A percentile compares a stretch with the other conserved stretches of the same genome.
These are phyloP conservation scores for Liopterus haemorrhoidalis DNA, from an alignment of 2,888 invertebrate genomes.

Conservation along the genomic window DNA sequence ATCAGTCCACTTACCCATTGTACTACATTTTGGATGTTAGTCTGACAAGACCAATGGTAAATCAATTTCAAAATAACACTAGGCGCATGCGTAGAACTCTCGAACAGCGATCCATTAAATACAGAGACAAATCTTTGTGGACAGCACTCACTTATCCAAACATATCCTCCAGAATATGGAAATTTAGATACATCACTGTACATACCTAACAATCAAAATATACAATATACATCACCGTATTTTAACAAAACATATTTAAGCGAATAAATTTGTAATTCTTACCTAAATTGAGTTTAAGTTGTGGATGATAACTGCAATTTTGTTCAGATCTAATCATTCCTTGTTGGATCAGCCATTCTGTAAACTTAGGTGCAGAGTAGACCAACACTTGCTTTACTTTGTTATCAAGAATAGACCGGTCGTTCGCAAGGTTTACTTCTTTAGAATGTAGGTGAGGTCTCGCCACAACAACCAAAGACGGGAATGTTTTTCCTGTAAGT, in stretches of 20 bases:
- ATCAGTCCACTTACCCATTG: constrained; percentile 74
- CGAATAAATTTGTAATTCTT: too few species aligned
- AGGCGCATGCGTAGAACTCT: constrained; percentile 78
- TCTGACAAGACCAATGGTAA: constrained; percentile 90
- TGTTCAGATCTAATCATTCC: constrained; percentile 76
- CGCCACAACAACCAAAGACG: constrained; percentile 77
- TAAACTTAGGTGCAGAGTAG: constrained; percentile 76
- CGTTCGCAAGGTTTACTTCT: constrained; percentile 52
- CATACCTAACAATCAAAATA: constrained; percentile 54
- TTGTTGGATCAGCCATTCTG: constrained; percentile 85
- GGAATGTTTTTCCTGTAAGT: constrained; percentile 68
- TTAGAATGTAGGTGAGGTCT: constrained; percentile 71
- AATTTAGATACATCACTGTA: constrained; percentile 80
- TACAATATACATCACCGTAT: neutral
- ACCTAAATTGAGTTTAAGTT: constrained; percentile 68
- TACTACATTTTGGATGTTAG: constrained; percentile 79
- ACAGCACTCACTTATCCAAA: constrained; percentile 86
- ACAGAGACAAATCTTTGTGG: constrained; percentile 80
- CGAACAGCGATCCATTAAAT: constrained; percentile 80
- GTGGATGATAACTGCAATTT: constrained; percentile 63
- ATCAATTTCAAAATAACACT: constrained; percentile 75
- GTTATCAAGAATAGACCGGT: constrained; percentile 62
- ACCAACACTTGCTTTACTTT: constrained; percentile 78
- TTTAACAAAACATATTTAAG: neutral
- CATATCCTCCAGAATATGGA: constrained; percentile 83